Evolutionary conservation across 2,888 invertebrate species (phyloP).

Genomic region (Vandiemenella viatica): DNA sequence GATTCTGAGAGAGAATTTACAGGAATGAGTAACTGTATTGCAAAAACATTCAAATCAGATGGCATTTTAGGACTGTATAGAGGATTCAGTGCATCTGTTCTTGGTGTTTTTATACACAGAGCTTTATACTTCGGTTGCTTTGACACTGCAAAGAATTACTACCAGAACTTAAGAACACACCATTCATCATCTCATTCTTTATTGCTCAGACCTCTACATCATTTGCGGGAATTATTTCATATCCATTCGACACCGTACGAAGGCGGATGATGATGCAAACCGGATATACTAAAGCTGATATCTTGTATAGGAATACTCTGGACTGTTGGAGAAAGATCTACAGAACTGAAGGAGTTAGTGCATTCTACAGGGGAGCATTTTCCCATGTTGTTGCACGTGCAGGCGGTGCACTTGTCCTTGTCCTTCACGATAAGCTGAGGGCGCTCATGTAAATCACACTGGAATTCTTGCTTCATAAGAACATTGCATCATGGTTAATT

Average conservation of each 20-base stretch:
- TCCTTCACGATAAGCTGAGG: conserved; percentile 33
- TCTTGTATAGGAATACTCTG: conserved; percentile 33
- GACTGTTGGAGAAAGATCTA: conserved; percentile 36
- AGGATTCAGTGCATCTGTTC: conserved; percentile 34
- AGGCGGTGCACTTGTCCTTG: conserved; percentile 35
- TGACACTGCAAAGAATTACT: conserved; percentile 35
- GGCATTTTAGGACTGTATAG: conserved; percentile 33
- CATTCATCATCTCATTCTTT: conserved; percentile 28
- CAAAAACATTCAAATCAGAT: conserved; percentile 31
- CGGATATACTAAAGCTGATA: conserved; percentile 25
- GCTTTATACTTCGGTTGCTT: conserved; percentile 35
- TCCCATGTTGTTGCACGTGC: conserved; percentile 35
- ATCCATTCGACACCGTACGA: conserved; percentile 42
- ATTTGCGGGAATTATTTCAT: conserved; percentile 35
- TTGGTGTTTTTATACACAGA: conserved; percentile 35
- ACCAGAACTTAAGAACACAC: conserved; percentile 29
- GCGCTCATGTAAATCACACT: no score
- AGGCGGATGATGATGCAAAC: conserved; percentile 44
- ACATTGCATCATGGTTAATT: neutral
- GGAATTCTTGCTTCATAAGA: neutral
- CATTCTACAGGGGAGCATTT: conserved; percentile 40
- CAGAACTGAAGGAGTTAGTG: conserved; percentile 34
- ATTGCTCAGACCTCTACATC: conserved; percentile 27
- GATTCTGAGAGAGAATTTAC: conserved; percentile 32
- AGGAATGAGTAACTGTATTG: conserved; percentile 33